Conservation (phyloP, 1,140 invertebrate species). For the Lepidotrigona ventralis region DNA sequence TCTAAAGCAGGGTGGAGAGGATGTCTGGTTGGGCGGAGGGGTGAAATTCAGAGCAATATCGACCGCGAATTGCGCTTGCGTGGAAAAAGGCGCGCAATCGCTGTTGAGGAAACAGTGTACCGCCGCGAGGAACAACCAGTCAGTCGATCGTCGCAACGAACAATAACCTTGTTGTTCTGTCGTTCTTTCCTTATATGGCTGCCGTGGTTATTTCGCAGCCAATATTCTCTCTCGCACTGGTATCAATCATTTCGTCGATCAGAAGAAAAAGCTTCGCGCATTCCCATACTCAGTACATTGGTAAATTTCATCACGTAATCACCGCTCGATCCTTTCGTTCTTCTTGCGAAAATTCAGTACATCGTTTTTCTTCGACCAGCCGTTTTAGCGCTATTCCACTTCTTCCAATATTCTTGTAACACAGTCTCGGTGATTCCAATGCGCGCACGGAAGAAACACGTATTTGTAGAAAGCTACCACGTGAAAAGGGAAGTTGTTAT, state of each 20-base stretch:
- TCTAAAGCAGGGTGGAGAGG: not conserved
- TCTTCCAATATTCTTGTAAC: constrained; percentile 45
- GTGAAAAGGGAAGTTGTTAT: not conserved
- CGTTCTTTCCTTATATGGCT: constrained; percentile 1
- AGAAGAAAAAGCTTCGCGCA: not conserved
- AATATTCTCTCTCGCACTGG: not conserved
- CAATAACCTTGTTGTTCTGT: not conserved
- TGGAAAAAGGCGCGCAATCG: constrained; percentile 68
- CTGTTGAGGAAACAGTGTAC: constrained; percentile 51
- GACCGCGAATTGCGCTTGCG: constrained; percentile 75
- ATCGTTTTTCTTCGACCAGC: not conserved
- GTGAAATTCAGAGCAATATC: constrained; percentile 62
- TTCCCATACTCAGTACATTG: no score
- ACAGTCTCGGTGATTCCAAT: constrained; percentile 73
- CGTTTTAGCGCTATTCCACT: not conserved
- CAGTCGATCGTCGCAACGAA: constrained; percentile 64
- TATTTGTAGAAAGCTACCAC: constrained; percentile 39
- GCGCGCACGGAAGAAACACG: constrained; percentile 62
- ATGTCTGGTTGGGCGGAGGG: constrained; percentile 29
- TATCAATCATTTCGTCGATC: not conserved
- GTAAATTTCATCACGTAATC: not conserved
- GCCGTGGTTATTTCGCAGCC: not conserved
- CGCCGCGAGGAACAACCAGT: constrained; percentile 48
- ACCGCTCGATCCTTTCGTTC: not conserved
- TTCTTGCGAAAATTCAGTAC: not conserved